Conservation (phyloP, 1,140 invertebrate species). For the Solenopsis fugax region DNA sequence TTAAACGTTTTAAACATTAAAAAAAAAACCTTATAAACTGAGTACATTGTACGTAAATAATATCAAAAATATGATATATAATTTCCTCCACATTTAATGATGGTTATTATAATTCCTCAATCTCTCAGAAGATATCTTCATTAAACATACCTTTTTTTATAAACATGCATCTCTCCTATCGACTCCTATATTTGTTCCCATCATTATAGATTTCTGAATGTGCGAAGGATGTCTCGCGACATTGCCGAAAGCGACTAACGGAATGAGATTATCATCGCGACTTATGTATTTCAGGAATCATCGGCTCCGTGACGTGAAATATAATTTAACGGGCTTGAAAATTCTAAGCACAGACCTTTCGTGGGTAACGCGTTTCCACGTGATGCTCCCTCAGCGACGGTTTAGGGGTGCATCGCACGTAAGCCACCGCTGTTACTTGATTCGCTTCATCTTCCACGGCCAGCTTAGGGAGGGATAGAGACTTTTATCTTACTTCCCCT, state of each 20-base stretch:
- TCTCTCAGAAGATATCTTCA: constrained; percentile 6
- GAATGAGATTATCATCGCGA: constrained; percentile 62
- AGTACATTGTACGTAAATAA: neutral
- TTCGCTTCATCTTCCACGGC: constrained; percentile 75
- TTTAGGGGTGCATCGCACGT: constrained; percentile 76
- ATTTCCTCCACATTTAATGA: neutral
- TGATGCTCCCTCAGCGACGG: constrained; percentile 65
- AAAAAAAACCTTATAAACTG: too few relatives aligned
- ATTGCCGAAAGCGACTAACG: constrained; percentile 18
- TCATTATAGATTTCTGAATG: neutral
- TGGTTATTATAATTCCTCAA: neutral
- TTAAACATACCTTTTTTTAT: neutral
- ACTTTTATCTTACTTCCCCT: constrained; percentile 59
- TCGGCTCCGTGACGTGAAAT: constrained; percentile 70
- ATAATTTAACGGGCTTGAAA: constrained; percentile 72
- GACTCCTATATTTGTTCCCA: neutral
- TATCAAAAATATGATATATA: neutral
- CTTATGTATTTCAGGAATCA: constrained; percentile 73
- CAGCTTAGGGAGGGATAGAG: constrained; percentile 57
- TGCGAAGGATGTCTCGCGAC: neutral
- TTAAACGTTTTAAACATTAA: too few relatives aligned
- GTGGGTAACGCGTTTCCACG: constrained; percentile 73
- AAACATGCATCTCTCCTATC: neutral
- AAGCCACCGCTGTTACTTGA: constrained; percentile 74
- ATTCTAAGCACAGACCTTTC: constrained; percentile 74